These are phyloP conservation scores for Anguilla pacifica DNA, from an alignment of 2,797 vertebrate genomes.

Conservation along the genomic window DNA sequence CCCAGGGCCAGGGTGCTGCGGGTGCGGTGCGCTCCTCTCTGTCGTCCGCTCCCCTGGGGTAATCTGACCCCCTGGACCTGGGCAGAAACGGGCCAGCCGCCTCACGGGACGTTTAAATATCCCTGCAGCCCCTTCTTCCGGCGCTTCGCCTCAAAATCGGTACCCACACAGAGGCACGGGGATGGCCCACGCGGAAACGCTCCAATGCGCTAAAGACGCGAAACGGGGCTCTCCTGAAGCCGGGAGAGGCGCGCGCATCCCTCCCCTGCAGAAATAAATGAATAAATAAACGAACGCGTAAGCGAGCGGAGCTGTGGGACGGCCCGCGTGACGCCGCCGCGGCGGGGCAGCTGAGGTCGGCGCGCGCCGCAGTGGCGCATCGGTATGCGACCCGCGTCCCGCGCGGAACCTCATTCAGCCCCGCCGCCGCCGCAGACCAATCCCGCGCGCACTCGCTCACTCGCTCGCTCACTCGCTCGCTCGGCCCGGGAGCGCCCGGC, in stretches of 20 bases:
- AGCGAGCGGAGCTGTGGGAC: background rate
- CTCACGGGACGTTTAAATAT: slow-evolving; percentile 59
- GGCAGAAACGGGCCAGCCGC: slow-evolving; percentile 10
- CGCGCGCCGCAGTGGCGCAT: background rate
- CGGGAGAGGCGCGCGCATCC: no score
- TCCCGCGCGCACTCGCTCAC: no score
- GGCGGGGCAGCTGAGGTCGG: background rate
- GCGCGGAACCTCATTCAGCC: background rate
- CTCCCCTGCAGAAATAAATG: background rate
- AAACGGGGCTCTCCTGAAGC: background rate
- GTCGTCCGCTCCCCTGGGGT: no score
- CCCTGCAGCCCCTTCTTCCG: slow-evolving; percentile 57
- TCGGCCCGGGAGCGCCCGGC: background rate
- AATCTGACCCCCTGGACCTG: slow-evolving; percentile 11
- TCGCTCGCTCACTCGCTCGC: no score
- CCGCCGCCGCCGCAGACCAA: background rate
- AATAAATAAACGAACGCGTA: background rate
- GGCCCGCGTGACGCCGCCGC: background rate
- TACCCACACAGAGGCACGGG: slow-evolving; percentile 39
- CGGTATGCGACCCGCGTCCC: background rate
- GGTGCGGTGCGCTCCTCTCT: background rate
- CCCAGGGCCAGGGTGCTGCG: background rate
- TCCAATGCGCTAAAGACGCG: background rate
- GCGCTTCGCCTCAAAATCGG: slow-evolving; percentile 59
- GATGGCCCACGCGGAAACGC: background rate